phyloP scores from a whole-genome alignment of 37 sponge, comb jelly and placozoan species.

The Corticium candelabrum region DNA sequence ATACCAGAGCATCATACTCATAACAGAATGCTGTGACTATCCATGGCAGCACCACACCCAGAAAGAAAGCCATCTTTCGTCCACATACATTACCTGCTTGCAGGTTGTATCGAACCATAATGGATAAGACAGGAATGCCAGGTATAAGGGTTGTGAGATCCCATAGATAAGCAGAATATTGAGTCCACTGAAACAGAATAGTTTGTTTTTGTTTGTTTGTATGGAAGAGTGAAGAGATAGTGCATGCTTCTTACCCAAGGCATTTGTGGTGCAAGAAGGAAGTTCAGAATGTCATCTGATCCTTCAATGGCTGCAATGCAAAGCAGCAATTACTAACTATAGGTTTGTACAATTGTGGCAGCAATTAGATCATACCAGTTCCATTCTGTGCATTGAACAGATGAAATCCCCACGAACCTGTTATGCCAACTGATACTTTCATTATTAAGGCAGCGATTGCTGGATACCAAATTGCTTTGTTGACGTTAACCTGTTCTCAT shows the following conservation, averaged over 20 bases:
- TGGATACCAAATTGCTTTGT: background rate
- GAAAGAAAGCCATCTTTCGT: background rate
- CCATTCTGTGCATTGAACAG: background rate
- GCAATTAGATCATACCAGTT: background rate
- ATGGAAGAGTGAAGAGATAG: background rate
- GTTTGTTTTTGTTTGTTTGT: no score
- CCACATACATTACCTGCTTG: background rate
- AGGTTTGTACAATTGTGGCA: no score
- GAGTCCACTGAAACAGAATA: background rate
- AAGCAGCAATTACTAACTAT: background rate
- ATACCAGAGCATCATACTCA: background rate
- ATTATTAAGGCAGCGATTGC: background rate
- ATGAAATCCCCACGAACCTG: background rate
- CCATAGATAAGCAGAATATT: slow-evolving; percentile 7
- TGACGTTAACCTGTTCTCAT: background rate
- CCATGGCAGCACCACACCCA: slow-evolving; percentile 6
- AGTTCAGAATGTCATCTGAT: background rate
- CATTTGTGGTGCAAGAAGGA: background rate
- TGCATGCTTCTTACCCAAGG: background rate
- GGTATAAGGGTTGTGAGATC: background rate
- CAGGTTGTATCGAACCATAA: slow-evolving; percentile 3
- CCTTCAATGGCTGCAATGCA: background rate
- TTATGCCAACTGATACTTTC: background rate
- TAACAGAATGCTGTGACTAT: background rate
- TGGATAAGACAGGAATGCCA: background rate